Percentiles rank a stretch among this genome's conserved stretches.
Evolutionary conservation across 2,113 vertebrate species (phyloP).

Genomic region (Ochotona curzoniae): DNA sequence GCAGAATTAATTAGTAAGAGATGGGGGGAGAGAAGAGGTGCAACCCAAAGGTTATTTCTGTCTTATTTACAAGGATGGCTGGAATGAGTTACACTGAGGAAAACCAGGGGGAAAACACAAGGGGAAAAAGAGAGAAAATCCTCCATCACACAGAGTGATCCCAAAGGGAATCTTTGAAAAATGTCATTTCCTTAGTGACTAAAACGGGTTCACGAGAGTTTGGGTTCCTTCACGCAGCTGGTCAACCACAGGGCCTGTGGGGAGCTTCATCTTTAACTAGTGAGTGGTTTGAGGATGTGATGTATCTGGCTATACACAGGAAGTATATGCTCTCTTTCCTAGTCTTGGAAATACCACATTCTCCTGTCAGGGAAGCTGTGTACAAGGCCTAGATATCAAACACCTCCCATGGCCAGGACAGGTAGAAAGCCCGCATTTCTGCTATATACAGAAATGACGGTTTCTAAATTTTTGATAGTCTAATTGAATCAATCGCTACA

Average conservation of each 20-base stretch:
- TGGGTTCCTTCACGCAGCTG: background rate
- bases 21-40: constrained; percentile 22
- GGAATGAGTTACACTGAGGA: constrained; percentile 60
- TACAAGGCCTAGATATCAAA: background rate
- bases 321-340: background rate
- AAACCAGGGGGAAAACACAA: background rate
- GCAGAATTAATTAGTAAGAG: constrained; percentile 35
- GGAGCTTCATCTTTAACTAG: background rate
- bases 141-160: constrained; percentile 28
- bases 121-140: background rate
- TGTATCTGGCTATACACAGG: background rate
- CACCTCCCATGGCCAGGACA: background rate
- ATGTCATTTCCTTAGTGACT: constrained; percentile 30
- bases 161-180: constrained; percentile 48
- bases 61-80: constrained; percentile 24
- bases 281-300: background rate
- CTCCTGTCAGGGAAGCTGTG: background rate
- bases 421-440: background rate
- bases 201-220: background rate
- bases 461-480: background rate
- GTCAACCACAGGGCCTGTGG: background rate
- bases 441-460: background rate
- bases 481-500: background rate
- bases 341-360: background rate
- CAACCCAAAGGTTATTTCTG: constrained; percentile 54